phyloP scores from a whole-genome alignment of 2,797 vertebrate species.

The Paramormyrops hopkinsi region DNA sequence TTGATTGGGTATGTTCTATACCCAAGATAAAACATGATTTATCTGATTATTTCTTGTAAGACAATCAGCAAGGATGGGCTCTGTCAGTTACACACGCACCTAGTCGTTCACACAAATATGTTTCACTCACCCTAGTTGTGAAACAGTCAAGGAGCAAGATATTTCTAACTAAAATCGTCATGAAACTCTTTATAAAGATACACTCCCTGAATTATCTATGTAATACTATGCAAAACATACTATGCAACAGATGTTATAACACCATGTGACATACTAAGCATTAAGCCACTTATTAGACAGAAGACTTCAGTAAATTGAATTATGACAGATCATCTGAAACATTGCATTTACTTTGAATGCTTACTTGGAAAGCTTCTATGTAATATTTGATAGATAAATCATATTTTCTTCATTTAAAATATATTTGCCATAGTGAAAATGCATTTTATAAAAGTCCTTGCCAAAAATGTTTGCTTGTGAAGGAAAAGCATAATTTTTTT shows the following conservation, averaged over 20 bases:
- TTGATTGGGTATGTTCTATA: slow-evolving; percentile 35
- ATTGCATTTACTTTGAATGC: neutral
- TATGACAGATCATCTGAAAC: neutral
- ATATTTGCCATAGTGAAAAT: neutral
- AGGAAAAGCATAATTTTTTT: neutral
- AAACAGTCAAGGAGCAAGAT: slow-evolving; percentile 17
- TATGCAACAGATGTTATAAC: neutral
- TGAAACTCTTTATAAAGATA: neutral
- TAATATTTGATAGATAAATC: neutral
- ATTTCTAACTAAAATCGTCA: neutral
- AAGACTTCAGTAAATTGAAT: neutral
- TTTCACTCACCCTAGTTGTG: slow-evolving; percentile 27
- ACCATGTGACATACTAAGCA: neutral
- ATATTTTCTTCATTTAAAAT: neutral
- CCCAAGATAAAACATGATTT: slow-evolving; percentile 34
- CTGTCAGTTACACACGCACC: neutral
- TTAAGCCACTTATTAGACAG: neutral
- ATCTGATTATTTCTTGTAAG: slow-evolving; percentile 45
- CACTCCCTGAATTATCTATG: neutral
- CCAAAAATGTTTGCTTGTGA: neutral
- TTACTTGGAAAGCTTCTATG: neutral
- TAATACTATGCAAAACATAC: neutral
- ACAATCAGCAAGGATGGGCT: slow-evolving; percentile 45
- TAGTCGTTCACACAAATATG: neutral
- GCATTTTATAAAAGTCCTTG: neutral